Evolutionary conservation across 2,888 invertebrate species (phyloP).

Genomic region (Capitulum mitella): DNA sequence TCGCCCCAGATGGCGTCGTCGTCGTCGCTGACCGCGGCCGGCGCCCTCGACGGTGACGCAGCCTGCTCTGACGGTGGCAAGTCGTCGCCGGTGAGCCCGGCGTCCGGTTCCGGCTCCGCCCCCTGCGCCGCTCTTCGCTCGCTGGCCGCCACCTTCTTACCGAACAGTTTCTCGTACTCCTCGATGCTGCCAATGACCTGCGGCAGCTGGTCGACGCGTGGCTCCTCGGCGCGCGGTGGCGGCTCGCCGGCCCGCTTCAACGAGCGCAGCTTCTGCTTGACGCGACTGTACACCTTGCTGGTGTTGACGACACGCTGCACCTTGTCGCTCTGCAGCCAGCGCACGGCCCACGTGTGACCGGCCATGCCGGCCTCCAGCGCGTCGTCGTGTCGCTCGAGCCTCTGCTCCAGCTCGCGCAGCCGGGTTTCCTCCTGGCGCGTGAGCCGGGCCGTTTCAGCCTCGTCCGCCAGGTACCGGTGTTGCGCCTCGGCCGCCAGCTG

Average conservation of each 20-base stretch:
- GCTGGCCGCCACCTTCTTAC: conserved; percentile 34
- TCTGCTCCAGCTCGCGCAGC: background rate
- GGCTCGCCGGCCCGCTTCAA: conserved; percentile 30
- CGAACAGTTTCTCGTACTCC: conserved; percentile 39
- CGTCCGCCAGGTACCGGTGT: background rate
- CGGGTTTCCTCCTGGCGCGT: conserved; percentile 9
- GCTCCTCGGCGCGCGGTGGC: conserved; percentile 29
- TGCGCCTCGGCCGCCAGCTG: background rate
- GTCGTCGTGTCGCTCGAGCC: background rate
- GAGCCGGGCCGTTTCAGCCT: conserved; percentile 21
- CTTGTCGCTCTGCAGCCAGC: conserved; percentile 39
- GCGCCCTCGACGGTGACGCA: background rate
- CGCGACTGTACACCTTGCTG: conserved; percentile 38
- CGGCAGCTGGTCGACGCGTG: conserved; percentile 25
- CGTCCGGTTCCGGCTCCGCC: conserved; percentile 28
- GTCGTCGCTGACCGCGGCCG: background rate
- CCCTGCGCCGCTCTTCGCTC: conserved; percentile 26
- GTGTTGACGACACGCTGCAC: conserved; percentile 39
- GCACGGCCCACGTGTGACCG: conserved; percentile 39
- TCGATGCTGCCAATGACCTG: conserved; percentile 40
- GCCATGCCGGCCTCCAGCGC: conserved; percentile 26
- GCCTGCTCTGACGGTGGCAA: background rate
- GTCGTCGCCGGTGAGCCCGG: conserved; percentile 26
- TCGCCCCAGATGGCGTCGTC: conserved; percentile 1
- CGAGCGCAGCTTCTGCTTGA: conserved; percentile 37